A percentile compares a stretch with the other conserved stretches of the same genome.
Conservation (phyloP, 2,888 invertebrate species). For the Drosophila multiciliata region DNA sequence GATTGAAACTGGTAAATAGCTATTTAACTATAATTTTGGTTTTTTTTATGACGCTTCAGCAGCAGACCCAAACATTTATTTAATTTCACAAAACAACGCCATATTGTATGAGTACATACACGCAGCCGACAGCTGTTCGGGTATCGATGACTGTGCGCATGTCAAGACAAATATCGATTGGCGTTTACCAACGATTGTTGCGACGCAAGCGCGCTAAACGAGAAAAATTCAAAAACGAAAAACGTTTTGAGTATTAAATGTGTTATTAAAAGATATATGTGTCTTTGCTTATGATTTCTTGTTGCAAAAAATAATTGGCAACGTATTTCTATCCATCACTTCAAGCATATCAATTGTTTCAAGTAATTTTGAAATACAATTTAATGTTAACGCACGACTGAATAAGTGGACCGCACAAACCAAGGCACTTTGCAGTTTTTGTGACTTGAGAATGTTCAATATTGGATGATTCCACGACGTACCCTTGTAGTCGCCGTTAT, state of each 20-base stretch:
- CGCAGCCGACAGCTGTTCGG: constrained; percentile 57
- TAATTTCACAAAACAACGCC: constrained; percentile 61
- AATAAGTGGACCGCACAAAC: constrained; percentile 9
- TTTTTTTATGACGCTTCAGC: constrained; percentile 16
- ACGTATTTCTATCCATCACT: no score
- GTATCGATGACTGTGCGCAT: constrained; percentile 65
- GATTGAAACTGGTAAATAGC: background rate
- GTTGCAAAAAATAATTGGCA: background rate
- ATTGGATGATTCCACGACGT: background rate
- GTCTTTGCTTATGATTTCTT: background rate
- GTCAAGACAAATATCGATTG: constrained; percentile 45
- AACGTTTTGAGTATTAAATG: background rate
- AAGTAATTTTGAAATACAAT: background rate
- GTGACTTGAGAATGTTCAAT: background rate
- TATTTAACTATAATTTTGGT: background rate
- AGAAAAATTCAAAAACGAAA: constrained; percentile 30
- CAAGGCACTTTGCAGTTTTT: constrained; percentile 18
- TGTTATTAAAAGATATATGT: background rate
- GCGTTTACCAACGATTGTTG: constrained; percentile 5
- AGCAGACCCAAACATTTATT: constrained; percentile 18
- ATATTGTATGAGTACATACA: constrained; percentile 75
- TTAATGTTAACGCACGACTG: constrained; percentile 15
- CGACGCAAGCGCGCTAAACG: constrained; percentile 31
- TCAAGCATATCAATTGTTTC: background rate
- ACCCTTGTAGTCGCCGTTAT: constrained; percentile 8